Conservation (phyloP, 2,113 vertebrate species). For the Megaceryle maxima region DNA sequence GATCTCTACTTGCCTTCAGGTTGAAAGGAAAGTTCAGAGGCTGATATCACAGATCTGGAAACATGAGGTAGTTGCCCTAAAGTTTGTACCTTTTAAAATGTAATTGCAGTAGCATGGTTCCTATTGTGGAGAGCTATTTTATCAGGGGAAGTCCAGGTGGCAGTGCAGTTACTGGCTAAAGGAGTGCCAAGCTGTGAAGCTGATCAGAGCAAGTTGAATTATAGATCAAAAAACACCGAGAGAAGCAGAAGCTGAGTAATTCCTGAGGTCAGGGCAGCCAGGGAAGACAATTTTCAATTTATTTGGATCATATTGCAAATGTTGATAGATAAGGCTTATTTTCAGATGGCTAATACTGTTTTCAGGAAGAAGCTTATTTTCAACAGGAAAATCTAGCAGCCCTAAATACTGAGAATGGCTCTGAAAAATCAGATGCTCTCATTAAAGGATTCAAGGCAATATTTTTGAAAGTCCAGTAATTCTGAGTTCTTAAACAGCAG, state of each 20-base stretch:
- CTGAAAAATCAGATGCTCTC: neutral
- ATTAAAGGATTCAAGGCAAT: neutral
- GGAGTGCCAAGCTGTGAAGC: neutral
- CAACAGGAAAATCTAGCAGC: neutral
- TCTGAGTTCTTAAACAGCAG: neutral
- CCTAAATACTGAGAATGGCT: neutral
- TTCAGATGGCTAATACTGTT: neutral
- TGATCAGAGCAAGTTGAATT: neutral
- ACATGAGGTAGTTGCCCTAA: neutral
- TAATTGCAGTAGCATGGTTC: neutral
- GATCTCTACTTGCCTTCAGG: neutral
- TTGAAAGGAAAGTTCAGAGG: neutral
- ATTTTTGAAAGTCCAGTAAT: neutral
- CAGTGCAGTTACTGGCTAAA: neutral
- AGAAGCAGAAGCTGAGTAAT: neutral
- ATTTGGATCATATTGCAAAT: neutral
- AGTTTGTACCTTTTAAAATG: neutral
- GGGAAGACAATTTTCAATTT: neutral
- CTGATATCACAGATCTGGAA: neutral
- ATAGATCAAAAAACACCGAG: neutral
- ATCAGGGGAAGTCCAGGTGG: neutral
- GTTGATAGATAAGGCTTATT: neutral
- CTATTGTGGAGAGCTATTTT: neutral
- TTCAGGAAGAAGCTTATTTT: neutral
- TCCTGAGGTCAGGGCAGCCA: neutral